Evolutionary conservation across 2,888 invertebrate species (phyloP).

Genomic region (Drosophila colorata): DNA sequence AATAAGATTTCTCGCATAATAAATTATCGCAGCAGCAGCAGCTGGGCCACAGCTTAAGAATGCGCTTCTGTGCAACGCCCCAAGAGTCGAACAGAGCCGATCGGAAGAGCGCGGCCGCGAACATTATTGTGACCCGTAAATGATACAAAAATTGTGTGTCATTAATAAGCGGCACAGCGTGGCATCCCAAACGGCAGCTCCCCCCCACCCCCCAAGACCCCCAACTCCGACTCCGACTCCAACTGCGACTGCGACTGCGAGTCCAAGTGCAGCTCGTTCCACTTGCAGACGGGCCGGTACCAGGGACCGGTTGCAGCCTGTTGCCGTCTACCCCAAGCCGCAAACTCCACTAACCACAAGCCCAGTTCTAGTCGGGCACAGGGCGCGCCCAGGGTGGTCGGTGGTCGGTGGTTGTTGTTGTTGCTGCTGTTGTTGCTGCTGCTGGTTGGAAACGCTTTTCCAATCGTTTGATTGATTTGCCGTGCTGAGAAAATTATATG

Average conservation of each 20-base stretch:
- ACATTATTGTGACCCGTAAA: slow-evolving; percentile 82
- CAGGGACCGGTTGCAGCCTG: slow-evolving; percentile 58
- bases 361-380: slow-evolving; percentile 22
- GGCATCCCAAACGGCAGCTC: slow-evolving; percentile 39
- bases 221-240: neutral
- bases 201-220: neutral
- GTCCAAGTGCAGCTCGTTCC: slow-evolving; percentile 13
- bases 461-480: slow-evolving; percentile 67
- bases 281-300: slow-evolving; percentile 67
- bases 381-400: slow-evolving; percentile 69
- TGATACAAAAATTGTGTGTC: slow-evolving; percentile 83
- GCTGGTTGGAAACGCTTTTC: slow-evolving; percentile 37
- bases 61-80: slow-evolving; percentile 78
- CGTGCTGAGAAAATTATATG: slow-evolving; percentile 14
- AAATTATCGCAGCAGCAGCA: slow-evolving; percentile 75
- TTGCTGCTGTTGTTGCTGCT: neutral
- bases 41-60: slow-evolving; percentile 62
- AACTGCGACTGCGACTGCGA: slow-evolving; percentile 1
- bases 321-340: slow-evolving; percentile 20
- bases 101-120: slow-evolving; percentile 31
- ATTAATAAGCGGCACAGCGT: slow-evolving; percentile 80
- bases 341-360: slow-evolving; percentile 17
- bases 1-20: slow-evolving; percentile 84
- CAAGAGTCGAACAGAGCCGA: slow-evolving; percentile 20
- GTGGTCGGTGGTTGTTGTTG: neutral